Evolutionary conservation across 2,888 invertebrate species (phyloP).

Genomic region (Spicauda simplicius): DNA sequence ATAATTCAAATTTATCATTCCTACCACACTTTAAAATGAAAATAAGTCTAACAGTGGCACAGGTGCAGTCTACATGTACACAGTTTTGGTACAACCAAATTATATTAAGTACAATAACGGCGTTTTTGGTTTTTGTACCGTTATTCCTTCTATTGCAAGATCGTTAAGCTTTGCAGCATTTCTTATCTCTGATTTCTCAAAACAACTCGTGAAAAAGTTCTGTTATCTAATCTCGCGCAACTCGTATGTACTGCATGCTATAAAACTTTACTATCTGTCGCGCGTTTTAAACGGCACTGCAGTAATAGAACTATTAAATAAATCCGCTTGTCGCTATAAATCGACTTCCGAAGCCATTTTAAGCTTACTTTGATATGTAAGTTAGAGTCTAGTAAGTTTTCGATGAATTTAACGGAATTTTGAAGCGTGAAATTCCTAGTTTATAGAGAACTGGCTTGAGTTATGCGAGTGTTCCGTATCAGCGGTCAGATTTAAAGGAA

Average conservation of each 20-base stretch:
- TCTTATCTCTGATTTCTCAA: neutral
- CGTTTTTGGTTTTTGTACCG: too few species aligned
- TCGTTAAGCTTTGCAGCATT: too few species aligned
- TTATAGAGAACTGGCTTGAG: slow-evolving; percentile 13
- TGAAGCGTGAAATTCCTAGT: slow-evolving; percentile 26
- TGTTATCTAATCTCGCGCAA: neutral
- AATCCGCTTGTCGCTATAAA: slow-evolving; percentile 33
- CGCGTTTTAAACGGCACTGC: slow-evolving; percentile 26
- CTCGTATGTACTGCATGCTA: slow-evolving; percentile 11
- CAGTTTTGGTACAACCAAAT: too few species aligned
- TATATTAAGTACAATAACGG: neutral
- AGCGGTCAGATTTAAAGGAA: neutral
- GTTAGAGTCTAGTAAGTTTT: slow-evolving; percentile 15
- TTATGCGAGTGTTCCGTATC: slow-evolving; percentile 10
- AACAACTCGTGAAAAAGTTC: neutral
- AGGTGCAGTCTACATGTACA: too few species aligned
- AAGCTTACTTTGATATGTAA: slow-evolving; percentile 34
- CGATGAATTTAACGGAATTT: slow-evolving; percentile 24
- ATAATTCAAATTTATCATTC: too few species aligned
- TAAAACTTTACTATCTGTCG: slow-evolving; percentile 15
- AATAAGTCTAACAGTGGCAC: too few species aligned
- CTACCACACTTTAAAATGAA: too few species aligned
- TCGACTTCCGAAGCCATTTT: slow-evolving; percentile 30
- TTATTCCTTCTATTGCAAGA: neutral
- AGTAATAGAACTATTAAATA: slow-evolving; percentile 33